Base-by-base conservation (phyloP, 2,113 vertebrate genomes). In the Pholis gunnellus region DNA sequence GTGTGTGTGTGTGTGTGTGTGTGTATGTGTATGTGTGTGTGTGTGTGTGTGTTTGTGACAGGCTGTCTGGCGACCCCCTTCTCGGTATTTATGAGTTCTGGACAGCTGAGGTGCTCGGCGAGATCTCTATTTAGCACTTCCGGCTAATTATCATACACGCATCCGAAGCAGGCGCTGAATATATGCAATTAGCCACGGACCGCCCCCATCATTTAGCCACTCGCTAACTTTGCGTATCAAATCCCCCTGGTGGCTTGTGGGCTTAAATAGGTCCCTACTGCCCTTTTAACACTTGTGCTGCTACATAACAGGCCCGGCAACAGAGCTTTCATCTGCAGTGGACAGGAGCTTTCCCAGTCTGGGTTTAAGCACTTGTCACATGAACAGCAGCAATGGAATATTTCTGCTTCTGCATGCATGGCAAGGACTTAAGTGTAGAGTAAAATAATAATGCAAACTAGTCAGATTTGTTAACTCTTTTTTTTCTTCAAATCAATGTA, bases 61-160 rank as follows among this genome's bases (percentile, higher is more conserved):
- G 77, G 78, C 66, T 73, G 80, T 81, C 68, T 77, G 66, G 46
- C 71, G 81, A 89, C 87, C 83, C 84, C 84, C 84, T 82, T 79
- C 79, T 82, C 69, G 88, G 91, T 93, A 94, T 95, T 95, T 95
- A 94, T 87, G 91, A 87, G 70, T 81, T 63, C 48, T 84, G 86
- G 91, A 91, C 95, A 95, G 94, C 95, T 95, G 95, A 91, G 82
- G 82, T 82, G 86, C 87, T 89, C 74, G 25, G 75, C 69, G 50
- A 94, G 89, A 89, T 94, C 93, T 94, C 91, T 92, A 93, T 95
- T 94, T 95, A 93, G 93, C 90, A 75, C 90, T 91, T 94, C 87
- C 83, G 70, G 77, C 89, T 92, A 89, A 93, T 95, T 93, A 92
- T 86, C 91, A 85, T 63, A 81, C 85, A 79, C 82, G 77, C 78